These are phyloP conservation scores for Lasioglossum baleicum DNA, from an alignment of 1,140 invertebrate species.

Conservation along the genomic window DNA sequence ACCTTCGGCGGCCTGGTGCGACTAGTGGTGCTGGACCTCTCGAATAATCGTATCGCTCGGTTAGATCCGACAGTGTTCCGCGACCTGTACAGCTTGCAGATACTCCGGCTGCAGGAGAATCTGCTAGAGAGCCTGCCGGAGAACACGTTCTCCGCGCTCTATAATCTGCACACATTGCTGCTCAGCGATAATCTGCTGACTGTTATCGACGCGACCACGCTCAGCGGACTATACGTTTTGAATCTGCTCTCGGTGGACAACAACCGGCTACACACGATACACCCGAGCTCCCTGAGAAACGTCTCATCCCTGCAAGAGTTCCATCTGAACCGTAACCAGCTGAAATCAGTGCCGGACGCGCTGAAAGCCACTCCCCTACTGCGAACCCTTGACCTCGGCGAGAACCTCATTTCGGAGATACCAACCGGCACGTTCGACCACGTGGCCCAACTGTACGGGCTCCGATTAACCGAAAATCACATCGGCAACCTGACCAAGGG, in stretches of 20 bases:
- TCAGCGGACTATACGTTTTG: slow-evolving; percentile 88
- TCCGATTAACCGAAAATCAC: slow-evolving; percentile 92
- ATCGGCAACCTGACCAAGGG: slow-evolving; percentile 92
- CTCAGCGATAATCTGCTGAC: slow-evolving; percentile 92
- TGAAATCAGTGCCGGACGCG: slow-evolving; percentile 91
- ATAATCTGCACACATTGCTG: slow-evolving; percentile 91
- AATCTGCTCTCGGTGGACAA: slow-evolving; percentile 91
- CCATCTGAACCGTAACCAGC: slow-evolving; percentile 92
- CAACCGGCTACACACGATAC: slow-evolving; percentile 89
- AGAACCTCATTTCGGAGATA: slow-evolving; percentile 92
- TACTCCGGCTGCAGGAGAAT: slow-evolving; percentile 91
- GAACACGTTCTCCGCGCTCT: slow-evolving; percentile 89
- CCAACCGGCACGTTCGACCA: slow-evolving; percentile 91
- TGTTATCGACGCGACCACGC: slow-evolving; percentile 87
- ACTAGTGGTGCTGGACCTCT: slow-evolving; percentile 90
- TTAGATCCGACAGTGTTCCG: slow-evolving; percentile 89
- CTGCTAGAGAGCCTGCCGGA: slow-evolving; percentile 89
- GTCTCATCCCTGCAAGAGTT: slow-evolving; percentile 92
- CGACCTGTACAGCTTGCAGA: slow-evolving; percentile 90
- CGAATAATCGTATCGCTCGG: slow-evolving; percentile 89
- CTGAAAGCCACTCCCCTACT: slow-evolving; percentile 89
- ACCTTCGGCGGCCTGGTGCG: slow-evolving; percentile 91
- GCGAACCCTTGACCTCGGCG: slow-evolving; percentile 92
- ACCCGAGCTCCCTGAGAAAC: slow-evolving; percentile 90
- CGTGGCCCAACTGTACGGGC: slow-evolving; percentile 88